Evolutionary conservation across 2,113 vertebrate genomes (phyloP).

Genomic region (Mixornis gularis): DNA sequence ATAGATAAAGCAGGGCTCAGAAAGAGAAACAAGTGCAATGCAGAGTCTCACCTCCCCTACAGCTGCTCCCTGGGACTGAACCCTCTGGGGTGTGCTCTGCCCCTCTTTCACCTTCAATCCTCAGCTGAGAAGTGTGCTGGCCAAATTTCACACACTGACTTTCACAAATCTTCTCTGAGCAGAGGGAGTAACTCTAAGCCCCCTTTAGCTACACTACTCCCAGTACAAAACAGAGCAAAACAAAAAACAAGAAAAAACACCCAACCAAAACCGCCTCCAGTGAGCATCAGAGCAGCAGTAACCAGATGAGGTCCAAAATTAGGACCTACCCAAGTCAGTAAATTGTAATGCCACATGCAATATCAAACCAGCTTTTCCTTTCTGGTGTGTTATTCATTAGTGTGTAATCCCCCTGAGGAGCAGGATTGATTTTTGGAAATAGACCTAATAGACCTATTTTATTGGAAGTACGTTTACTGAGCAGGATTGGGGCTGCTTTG

Average conservation of each 20-base stretch:
- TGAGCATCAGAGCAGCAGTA: background rate
- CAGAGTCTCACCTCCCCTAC: background rate
- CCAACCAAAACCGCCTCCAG: background rate
- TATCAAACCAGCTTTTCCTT: background rate
- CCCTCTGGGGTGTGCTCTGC: background rate
- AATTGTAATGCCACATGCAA: background rate
- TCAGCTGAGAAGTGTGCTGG: background rate
- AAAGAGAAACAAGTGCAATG: background rate
- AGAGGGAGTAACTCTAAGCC: background rate
- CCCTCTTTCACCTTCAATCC: background rate
- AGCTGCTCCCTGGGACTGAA: background rate
- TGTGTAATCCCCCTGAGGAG: background rate
- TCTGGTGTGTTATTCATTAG: background rate
- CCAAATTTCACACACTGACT: background rate
- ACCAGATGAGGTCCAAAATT: background rate
- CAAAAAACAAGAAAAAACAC: accelerated
- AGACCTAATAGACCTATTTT: background rate
- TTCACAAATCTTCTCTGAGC: background rate
- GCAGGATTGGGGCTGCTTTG: background rate
- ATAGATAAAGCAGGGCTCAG: background rate
- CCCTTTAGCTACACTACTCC: background rate
- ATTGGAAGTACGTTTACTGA: background rate
- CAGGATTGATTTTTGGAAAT: background rate
- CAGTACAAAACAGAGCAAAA: background rate
- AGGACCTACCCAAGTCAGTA: background rate